Conservation (phyloP, 2,888 invertebrate species). For the Athetis lepigone region DNA sequence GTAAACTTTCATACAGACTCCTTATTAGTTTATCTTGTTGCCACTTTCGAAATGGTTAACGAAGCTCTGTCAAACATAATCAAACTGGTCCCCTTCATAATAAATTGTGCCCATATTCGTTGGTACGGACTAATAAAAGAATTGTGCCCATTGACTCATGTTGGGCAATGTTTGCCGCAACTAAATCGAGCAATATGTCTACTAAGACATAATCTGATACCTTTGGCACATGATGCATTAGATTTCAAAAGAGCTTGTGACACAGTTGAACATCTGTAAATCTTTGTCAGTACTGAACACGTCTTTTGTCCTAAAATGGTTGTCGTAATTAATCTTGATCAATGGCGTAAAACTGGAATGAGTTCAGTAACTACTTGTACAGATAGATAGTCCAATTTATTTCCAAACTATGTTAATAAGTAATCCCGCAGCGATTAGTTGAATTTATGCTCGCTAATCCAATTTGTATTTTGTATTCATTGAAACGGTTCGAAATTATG, state of each 20-base stretch:
- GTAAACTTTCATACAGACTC: slow-evolving; percentile 32
- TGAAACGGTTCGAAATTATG: slow-evolving; percentile 9
- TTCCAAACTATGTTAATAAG: slow-evolving; percentile 16
- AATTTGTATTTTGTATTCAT: slow-evolving; percentile 1
- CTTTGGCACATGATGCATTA: slow-evolving; percentile 56
- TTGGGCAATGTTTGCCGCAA: slow-evolving; percentile 72
- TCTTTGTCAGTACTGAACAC: slow-evolving; percentile 36
- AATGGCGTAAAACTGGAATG: slow-evolving; percentile 6
- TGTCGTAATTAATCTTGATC: slow-evolving; percentile 38
- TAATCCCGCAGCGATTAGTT: background rate
- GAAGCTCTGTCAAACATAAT: slow-evolving; percentile 73
- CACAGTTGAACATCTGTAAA: slow-evolving; percentile 55
- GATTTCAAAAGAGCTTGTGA: slow-evolving; percentile 54
- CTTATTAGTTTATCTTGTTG: slow-evolving; percentile 38
- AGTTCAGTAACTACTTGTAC: slow-evolving; percentile 1
- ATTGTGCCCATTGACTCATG: slow-evolving; percentile 51
- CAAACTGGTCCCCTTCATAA: slow-evolving; percentile 72
- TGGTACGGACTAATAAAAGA: slow-evolving; percentile 59
- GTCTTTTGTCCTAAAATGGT: slow-evolving; percentile 36
- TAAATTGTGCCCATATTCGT: slow-evolving; percentile 80
- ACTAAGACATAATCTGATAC: slow-evolving; percentile 48
- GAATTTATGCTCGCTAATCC: slow-evolving; percentile 20
- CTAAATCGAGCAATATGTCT: slow-evolving; percentile 60
- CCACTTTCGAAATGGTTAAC: slow-evolving; percentile 73
- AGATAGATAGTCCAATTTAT: slow-evolving; percentile 17